Conservation (phyloP, 1,140 invertebrate species). For the Ridgeia piscesae region DNA sequence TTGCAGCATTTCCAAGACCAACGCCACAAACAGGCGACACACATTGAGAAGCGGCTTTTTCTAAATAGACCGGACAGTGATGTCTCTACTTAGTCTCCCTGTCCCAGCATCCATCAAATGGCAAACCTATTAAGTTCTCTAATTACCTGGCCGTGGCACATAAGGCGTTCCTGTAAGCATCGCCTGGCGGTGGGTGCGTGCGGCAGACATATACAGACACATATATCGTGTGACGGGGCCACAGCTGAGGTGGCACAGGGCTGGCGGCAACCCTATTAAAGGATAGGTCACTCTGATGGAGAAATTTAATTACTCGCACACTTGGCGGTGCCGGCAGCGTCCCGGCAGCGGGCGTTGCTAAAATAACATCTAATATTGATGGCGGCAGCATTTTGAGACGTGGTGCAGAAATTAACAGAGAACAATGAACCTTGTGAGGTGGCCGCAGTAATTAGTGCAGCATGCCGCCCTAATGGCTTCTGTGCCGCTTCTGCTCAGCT, state of each 20-base stretch:
- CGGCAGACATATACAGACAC: not conserved
- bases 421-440: not conserved
- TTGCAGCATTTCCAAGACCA: not conserved
- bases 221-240: not conserved
- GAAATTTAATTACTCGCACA: not conserved
- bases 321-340: not conserved
- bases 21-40: not conserved
- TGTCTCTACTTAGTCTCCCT: not conserved
- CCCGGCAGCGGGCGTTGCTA: not conserved
- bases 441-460: not conserved
- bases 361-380: slow-evolving; percentile 7
- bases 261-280: not conserved
- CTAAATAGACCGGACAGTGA: not conserved
- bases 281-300: not conserved
- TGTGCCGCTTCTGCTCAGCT: too few relatives aligned
- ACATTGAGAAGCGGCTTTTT: not conserved
- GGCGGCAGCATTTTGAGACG: not conserved
- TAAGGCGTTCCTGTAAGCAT: not conserved
- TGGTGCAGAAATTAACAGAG: not conserved
- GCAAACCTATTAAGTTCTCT: not conserved
- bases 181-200: not conserved
- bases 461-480: not conserved
- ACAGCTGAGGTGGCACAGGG: not conserved
- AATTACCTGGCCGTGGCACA: not conserved
- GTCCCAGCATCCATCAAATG: not conserved